Evolutionary conservation across 2,113 vertebrate genomes (phyloP).

Genomic region (Acanthochromis polyacanthus): DNA sequence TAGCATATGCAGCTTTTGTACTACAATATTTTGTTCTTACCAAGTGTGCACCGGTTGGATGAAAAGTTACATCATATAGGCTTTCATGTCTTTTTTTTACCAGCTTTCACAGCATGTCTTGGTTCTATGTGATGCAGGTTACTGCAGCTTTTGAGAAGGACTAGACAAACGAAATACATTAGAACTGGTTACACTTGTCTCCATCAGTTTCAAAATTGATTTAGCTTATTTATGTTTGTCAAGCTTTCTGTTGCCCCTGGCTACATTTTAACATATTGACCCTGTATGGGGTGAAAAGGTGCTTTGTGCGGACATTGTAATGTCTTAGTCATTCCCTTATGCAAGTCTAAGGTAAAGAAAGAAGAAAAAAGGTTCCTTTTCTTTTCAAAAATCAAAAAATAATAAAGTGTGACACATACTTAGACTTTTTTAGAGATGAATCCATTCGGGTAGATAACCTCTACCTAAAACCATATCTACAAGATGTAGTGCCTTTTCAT

Average conservation of each 20-base stretch:
- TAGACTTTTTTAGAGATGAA: too few relatives aligned
- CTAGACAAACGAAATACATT: too few relatives aligned
- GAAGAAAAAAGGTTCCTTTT: background rate
- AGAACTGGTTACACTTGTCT: background rate
- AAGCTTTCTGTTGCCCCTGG: background rate
- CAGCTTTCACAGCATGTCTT: background rate
- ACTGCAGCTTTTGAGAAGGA: too few relatives aligned
- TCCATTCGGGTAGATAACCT: background rate
- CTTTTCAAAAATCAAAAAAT: background rate
- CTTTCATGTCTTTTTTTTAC: too few relatives aligned
- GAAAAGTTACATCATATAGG: too few relatives aligned
- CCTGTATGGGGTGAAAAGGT: slow-evolving; percentile 1
- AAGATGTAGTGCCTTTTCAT: background rate
- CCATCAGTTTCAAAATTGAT: slow-evolving; percentile 17
- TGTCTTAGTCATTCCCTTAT: background rate
- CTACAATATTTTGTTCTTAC: too few relatives aligned
- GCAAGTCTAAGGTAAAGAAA: background rate
- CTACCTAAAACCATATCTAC: background rate
- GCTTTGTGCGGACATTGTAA: background rate
- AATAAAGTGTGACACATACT: too few relatives aligned
- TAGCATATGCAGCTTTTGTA: too few relatives aligned
- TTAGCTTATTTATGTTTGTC: background rate
- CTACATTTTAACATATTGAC: slow-evolving; percentile 11
- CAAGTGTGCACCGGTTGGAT: too few relatives aligned
- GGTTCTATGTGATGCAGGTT: background rate